phyloP scores from a whole-genome alignment of 2,888 invertebrate genomes.

The Drosophila kanekoi region DNA sequence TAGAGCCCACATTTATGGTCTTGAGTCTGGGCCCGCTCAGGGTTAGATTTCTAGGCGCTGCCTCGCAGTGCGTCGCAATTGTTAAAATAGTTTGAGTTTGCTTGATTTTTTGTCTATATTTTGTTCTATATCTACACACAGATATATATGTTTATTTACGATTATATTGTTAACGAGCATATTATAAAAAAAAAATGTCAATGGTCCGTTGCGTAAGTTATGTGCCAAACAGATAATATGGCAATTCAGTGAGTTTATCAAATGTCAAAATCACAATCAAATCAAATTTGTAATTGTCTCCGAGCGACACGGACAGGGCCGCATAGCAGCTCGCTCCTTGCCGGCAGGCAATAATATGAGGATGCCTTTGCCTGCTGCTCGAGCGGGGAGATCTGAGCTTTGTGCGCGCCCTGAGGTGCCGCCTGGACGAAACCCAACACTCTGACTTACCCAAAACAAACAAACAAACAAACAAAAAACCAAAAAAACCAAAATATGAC shows the following conservation, averaged over 20 bases:
- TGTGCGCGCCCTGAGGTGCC: constrained; percentile 48
- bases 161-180: constrained; percentile 73
- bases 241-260: constrained; percentile 42
- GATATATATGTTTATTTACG: constrained; percentile 47
- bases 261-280: constrained; percentile 2
- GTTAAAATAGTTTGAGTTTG: constrained; percentile 79
- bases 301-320: constrained; percentile 29
- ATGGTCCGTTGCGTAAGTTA: constrained; percentile 47
- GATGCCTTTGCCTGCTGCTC: constrained; percentile 66
- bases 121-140: constrained; percentile 38
- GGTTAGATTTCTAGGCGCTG: constrained; percentile 24
- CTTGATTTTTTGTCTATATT: constrained; percentile 68
- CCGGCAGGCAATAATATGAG: constrained; percentile 62
- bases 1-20: constrained; percentile 8
- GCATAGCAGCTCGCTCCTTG: constrained; percentile 35
- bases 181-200: constrained; percentile 69
- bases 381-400: constrained; percentile 44
- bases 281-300: constrained; percentile 19
- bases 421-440: constrained; percentile 35
- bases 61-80: constrained; percentile 42
- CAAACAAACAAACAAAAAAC: constrained; percentile 6
- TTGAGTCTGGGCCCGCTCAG: neutral
- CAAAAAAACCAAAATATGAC: constrained; percentile 36
- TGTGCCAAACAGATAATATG: constrained; percentile 16
- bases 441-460: constrained; percentile 54